Evolutionary conservation across 2,888 invertebrate species (phyloP), one percentile per base, ranked within the genome.

Genomic region (Chaetoderma sp.): DNA sequence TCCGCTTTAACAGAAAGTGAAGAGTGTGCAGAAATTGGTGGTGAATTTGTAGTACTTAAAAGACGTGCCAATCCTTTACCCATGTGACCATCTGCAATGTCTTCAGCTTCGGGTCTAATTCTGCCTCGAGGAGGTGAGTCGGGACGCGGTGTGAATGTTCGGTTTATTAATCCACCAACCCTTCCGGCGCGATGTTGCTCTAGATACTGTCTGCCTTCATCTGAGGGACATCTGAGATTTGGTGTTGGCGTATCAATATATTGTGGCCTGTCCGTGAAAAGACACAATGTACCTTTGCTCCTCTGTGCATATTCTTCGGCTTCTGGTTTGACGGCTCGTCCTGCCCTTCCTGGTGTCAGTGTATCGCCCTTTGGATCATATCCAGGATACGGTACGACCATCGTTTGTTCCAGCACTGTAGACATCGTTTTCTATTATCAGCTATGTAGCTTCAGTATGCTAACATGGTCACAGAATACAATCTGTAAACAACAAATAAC

Each of bases 251-350:
- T 65, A 25, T 69, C 61, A 27, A 74, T 61, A 56, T 66, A 70
- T 27, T 56, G 69, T n/a, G 59, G 49, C 49, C 27, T 60, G 21
- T 67, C 60, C 6, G 67, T 63, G 55, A 82, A 81, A 21, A 81
- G 55, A 25, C 78, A 70, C 10, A 80, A 66, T 21, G 75, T 73
- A 21, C 82, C 82, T 56, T 71, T 71, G 27, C 75, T 74, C 67
- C 70, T 76, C 16, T 66, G 67, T 4, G 81, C 81, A 73, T 67
- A 73, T 56, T 79, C 77, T 42, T 78, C 78, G n/a, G 79, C 82
- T 60, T 82, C 82, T 32, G 81, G 81, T 63, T 73, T 73, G 0
- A 82, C 78, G 25, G 80, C 69, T 1, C 79, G 72, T 6, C 67
- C 74, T 21, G 72, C 70, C 16, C 76, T 60, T 1, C 78, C 79